Evolutionary conservation across 1,140 invertebrate species (phyloP).

Genomic region (Bombus confusus): DNA sequence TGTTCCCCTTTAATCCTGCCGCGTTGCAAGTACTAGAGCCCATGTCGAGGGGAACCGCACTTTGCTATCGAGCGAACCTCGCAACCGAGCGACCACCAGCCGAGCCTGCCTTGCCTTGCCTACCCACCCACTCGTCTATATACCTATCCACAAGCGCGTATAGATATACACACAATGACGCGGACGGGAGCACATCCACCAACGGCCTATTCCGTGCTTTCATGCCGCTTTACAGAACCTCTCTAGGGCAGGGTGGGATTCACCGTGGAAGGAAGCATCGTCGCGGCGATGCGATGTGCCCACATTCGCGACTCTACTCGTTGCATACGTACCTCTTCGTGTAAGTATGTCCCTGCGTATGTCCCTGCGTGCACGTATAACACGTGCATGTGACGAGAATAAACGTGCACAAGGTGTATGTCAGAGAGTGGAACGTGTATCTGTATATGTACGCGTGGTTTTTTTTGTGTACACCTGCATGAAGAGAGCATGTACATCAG

Average conservation of each 20-base stretch:
- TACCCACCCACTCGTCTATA: slow-evolving; percentile 48
- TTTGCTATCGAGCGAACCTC: slow-evolving; percentile 80
- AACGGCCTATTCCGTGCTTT: slow-evolving; percentile 48
- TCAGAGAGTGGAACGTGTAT: background rate
- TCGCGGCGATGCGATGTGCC: slow-evolving; percentile 30
- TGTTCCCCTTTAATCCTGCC: slow-evolving; percentile 79
- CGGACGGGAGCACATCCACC: background rate
- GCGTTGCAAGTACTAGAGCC: slow-evolving; percentile 77
- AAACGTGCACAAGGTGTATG: background rate
- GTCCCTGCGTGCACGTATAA: background rate
- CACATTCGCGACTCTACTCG: slow-evolving; percentile 13
- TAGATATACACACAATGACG: background rate
- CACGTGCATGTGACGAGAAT: background rate
- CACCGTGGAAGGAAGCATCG: slow-evolving; percentile 54
- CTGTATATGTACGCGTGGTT: background rate
- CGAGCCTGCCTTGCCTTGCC: slow-evolving; percentile 67
- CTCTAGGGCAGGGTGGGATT: slow-evolving; percentile 38
- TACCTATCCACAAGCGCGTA: background rate
- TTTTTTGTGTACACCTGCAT: slow-evolving; percentile 17
- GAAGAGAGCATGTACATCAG: background rate
- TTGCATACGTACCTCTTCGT: background rate
- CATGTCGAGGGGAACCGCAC: slow-evolving; percentile 77
- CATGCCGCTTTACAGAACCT: slow-evolving; percentile 45
- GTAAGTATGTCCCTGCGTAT: background rate
- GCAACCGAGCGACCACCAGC: slow-evolving; percentile 71